These are phyloP conservation scores for Charaxes varanes DNA, from an alignment of 1,140 invertebrate genomes.

Conservation along the genomic window DNA sequence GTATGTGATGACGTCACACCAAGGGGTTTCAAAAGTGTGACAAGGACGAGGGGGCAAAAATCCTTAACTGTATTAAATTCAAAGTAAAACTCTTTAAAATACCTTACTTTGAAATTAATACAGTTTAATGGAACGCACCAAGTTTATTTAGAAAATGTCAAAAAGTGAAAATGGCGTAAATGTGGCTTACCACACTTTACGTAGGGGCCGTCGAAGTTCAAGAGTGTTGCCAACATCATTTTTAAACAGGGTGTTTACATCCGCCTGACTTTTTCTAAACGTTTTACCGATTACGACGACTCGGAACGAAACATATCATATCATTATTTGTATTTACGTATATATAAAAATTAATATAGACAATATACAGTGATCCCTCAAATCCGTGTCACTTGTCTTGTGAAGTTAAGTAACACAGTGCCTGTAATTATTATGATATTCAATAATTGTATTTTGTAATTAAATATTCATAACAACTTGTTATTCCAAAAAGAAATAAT, in stretches of 20 bases:
- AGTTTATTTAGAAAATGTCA: too few species aligned
- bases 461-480: slow-evolving; percentile 7
- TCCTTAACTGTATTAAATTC: too few species aligned
- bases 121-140: too few species aligned
- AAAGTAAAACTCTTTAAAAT: too few species aligned
- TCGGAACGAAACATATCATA: slow-evolving; percentile 43
- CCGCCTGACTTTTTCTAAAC: slow-evolving; percentile 36
- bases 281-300: slow-evolving; percentile 28
- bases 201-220: too few species aligned
- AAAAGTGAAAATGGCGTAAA: too few species aligned
- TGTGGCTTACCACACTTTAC: too few species aligned
- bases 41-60: too few species aligned
- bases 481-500: slow-evolving; percentile 11
- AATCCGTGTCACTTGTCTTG: slow-evolving; percentile 25
- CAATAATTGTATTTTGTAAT: slow-evolving; percentile 19
- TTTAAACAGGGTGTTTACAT: slow-evolving; percentile 29
- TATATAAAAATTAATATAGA: slow-evolving; percentile 21
- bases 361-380: slow-evolving; percentile 18
- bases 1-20: too few species aligned
- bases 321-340: slow-evolving; percentile 22
- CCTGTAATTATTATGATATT: slow-evolving; percentile 15
- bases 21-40: too few species aligned
- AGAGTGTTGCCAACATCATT: slow-evolving; percentile 10
- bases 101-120: too few species aligned
- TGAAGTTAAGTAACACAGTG: slow-evolving; percentile 20